phyloP scores from a whole-genome alignment of 2,888 invertebrate genomes.

The Nomada fucata region DNA sequence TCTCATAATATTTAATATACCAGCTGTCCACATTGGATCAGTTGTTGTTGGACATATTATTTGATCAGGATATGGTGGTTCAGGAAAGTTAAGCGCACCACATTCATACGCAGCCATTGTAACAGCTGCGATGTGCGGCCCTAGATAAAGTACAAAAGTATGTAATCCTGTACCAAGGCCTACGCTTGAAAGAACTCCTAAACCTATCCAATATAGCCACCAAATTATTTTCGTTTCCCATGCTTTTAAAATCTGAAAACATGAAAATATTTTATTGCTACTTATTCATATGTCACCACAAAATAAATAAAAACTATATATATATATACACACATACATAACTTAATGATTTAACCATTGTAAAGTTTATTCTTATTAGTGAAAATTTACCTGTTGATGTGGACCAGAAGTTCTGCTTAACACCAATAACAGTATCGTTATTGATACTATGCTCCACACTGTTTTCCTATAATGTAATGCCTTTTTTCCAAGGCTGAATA shows the following conservation, averaged over 20 bases:
- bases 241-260: slow-evolving; percentile 77
- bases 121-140: slow-evolving; percentile 99
- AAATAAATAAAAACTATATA: not conserved
- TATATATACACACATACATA: not conserved
- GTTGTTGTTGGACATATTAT: slow-evolving; percentile 94
- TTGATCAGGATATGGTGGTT: slow-evolving; percentile 99
- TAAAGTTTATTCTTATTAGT: not conserved
- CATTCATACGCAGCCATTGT: slow-evolving; percentile 99
- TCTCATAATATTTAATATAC: slow-evolving; percentile 96
- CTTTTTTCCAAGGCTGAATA: slow-evolving; percentile 79
- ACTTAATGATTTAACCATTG: too few species aligned
- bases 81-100: slow-evolving; percentile 96
- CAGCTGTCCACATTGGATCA: slow-evolving; percentile 88
- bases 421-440: slow-evolving; percentile 78
- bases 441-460: slow-evolving; percentile 78
- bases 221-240: slow-evolving; percentile 86
- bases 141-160: slow-evolving; percentile 98
- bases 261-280: slow-evolving; percentile 15
- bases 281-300: not conserved
- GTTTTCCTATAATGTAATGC: slow-evolving; percentile 78
- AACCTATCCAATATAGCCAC: slow-evolving; percentile 96
- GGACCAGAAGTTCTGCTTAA: slow-evolving; percentile 80
- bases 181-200: slow-evolving; percentile 98
- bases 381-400: slow-evolving; percentile 79
- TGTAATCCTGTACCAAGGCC: slow-evolving; percentile 99